These are phyloP conservation scores for Acrossocheilus fasciatus DNA, from an alignment of 2,797 vertebrate genomes.

Conservation along the genomic window DNA sequence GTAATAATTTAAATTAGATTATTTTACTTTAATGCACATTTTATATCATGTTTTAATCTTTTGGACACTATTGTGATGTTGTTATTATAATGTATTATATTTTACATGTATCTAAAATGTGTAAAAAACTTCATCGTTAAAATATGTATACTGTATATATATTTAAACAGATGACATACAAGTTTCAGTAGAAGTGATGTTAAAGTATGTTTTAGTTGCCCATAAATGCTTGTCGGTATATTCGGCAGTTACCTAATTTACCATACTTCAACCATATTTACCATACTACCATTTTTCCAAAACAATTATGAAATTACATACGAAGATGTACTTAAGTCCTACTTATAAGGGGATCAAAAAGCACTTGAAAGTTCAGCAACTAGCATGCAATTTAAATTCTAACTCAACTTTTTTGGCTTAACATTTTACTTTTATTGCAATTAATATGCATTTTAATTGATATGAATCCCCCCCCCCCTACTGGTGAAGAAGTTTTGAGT, in stretches of 20 bases:
- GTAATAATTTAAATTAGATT: neutral
- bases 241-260: neutral
- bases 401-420: neutral
- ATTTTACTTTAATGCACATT: neutral
- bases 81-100: neutral
- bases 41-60: neutral
- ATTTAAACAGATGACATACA: neutral
- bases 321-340: neutral
- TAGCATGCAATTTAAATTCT: neutral
- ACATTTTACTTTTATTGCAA: neutral
- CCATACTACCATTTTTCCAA: neutral
- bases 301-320: neutral
- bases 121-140: neutral
- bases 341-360: neutral
- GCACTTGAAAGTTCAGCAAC: neutral
- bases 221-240: neutral
- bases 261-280: too few species aligned
- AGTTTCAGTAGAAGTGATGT: neutral
- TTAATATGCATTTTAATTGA: neutral
- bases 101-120: neutral
- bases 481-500: neutral
- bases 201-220: neutral
- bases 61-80: neutral
- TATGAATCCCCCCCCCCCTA: too few species aligned
- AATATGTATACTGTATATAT: neutral